Evolutionary conservation across 2,113 vertebrate species (phyloP), one percentile per base, ranked within the genome.

Genomic region (Hippopotamus amphibius): DNA sequence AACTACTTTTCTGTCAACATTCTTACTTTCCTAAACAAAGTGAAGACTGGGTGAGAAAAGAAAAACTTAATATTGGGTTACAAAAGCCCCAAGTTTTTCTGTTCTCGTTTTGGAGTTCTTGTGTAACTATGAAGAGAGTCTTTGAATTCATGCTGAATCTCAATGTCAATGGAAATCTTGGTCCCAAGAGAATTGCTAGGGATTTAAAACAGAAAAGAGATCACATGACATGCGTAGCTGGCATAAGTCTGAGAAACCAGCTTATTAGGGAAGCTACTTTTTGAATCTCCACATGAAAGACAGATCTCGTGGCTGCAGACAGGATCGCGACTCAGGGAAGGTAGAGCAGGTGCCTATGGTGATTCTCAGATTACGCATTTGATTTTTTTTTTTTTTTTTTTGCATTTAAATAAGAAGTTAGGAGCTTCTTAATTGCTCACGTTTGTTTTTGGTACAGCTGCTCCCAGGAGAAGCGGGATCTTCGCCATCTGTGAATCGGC

Each of bases 381-480:
- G 88, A 71, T 80, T 65, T 85, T 66, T 90, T 59, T 72, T 55
- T 53, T 53, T 50, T 77, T 41, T 16, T 76, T 72, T 76, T 63
- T 41, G 48, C 82, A 87, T 88, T 97, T 96, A 94, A 97, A 97
- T 96, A 30, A 96, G 94, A 97, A 97, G 71, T 92, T 65, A 85
- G 88, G 88, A 90, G 37, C 41, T n/a, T 95, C 91, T 72, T 90
- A 91, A 91, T 95, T 92, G 86, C 81, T 96, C 53, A 24, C 10
- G 1, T 92, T 97, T 96, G 87, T 87, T 97, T 96, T 87, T 80
- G 65, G 72, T 84, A 72, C 69, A 68, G 95, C 83, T 92, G 74
- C 66, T 98, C 92, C 76, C 95, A 66, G 59, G 90, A 95, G 93
- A 87, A 87, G n/a, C 1, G 0, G 76, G 63, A 41, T 95, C 93